Conservation (phyloP, 1,140 invertebrate genomes). For the Euwallacea similis region DNA sequence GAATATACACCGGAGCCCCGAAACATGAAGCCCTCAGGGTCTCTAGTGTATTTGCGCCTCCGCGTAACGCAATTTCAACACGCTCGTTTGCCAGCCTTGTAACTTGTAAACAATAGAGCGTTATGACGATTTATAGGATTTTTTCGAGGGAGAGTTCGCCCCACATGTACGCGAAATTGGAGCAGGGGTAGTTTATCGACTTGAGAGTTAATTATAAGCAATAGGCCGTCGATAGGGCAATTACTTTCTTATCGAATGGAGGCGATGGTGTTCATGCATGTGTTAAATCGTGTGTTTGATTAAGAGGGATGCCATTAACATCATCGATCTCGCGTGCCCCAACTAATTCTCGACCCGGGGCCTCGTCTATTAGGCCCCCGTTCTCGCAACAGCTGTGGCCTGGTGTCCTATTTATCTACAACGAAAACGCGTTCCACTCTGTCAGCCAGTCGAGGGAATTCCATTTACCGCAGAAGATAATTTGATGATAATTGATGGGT, state of each 20-base stretch:
- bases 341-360: slow-evolving; percentile 16
- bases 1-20: too few species aligned
- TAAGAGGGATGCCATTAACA: slow-evolving; percentile 24
- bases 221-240: slow-evolving; percentile 8
- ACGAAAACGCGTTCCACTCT: slow-evolving; percentile 17
- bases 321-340: slow-evolving; percentile 26
- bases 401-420: slow-evolving; percentile 24
- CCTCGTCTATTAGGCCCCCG: slow-evolving; percentile 14
- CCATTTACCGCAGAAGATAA: slow-evolving; percentile 18
- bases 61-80: too few species aligned
- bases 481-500: slow-evolving; percentile 19
- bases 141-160: too few species aligned
- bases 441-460: slow-evolving; percentile 17
- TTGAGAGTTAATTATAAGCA: background rate
- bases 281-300: slow-evolving; percentile 25
- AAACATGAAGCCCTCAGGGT: too few species aligned
- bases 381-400: slow-evolving; percentile 20
- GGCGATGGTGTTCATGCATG: slow-evolving; percentile 18
- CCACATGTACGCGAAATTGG: too few species aligned
- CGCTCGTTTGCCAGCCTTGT: too few species aligned
- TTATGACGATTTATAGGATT: too few species aligned
- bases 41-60: too few species aligned
- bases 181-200: too few species aligned
- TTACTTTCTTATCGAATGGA: slow-evolving; percentile 15
- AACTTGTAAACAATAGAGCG: too few species aligned